These are phyloP conservation scores for Rhea pennata DNA, from an alignment of 2,113 vertebrate species.

Conservation along the genomic window DNA sequence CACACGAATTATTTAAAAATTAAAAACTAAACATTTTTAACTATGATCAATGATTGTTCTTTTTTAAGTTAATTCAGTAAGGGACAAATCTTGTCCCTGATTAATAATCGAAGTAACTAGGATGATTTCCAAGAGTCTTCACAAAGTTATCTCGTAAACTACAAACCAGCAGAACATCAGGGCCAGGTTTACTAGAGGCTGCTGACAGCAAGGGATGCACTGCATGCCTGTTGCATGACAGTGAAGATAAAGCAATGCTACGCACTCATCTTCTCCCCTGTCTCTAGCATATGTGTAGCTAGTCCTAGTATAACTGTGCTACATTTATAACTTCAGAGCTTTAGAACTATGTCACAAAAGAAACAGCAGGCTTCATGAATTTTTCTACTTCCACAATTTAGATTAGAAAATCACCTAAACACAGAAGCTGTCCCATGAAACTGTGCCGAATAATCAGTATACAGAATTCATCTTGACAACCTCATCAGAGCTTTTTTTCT, in stretches of 20 bases:
- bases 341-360: not conserved
- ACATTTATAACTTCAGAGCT: not conserved
- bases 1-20: not conserved
- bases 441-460: not conserved
- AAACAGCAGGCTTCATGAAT: not conserved
- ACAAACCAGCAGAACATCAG: not conserved
- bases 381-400: not conserved
- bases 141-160: not conserved
- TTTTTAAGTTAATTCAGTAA: not conserved
- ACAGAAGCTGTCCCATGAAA: not conserved
- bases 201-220: not conserved
- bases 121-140: not conserved
- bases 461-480: not conserved
- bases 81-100: not conserved
- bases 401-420: not conserved
- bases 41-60: not conserved
- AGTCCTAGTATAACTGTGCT: not conserved
- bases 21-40: not conserved
- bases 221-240: not conserved
- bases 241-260: not conserved
- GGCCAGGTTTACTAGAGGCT: not conserved
- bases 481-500: not conserved
- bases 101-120: not conserved
- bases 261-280: not conserved
- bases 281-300: not conserved